Conservation (phyloP, 2,113 vertebrate species). For the Eira barbara region DNA sequence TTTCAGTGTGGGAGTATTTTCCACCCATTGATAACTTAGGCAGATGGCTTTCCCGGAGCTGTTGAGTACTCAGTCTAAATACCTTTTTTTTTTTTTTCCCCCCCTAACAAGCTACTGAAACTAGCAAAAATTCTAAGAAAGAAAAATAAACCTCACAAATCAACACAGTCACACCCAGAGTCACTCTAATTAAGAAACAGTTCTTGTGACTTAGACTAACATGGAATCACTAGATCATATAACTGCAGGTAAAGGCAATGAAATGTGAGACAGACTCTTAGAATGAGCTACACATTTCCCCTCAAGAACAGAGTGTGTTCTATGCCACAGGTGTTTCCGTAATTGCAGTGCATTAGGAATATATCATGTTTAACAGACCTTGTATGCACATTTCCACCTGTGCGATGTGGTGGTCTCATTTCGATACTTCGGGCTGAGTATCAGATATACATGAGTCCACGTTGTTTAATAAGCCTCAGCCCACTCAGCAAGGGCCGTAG, state of each 20-base stretch:
- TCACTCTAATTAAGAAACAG: conserved; percentile 60
- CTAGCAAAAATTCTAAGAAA: conserved; percentile 44
- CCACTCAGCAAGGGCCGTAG: neutral
- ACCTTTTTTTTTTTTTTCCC: neutral
- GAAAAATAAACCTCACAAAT: conserved; percentile 58
- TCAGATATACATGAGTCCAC: neutral
- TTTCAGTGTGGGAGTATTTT: neutral
- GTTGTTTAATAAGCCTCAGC: conserved; percentile 52
- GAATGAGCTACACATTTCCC: conserved; percentile 61
- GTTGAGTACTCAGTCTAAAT: neutral
- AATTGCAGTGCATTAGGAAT: conserved; percentile 65
- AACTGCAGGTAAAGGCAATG: conserved; percentile 43
- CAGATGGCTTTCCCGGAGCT: conserved; percentile 26
- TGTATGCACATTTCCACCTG: conserved; percentile 72
- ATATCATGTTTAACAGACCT: conserved; percentile 73
- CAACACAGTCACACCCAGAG: conserved; percentile 57
- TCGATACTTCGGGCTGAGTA: neutral
- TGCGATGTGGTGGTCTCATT: conserved; percentile 35
- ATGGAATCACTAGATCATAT: conserved; percentile 32
- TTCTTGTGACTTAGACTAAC: neutral
- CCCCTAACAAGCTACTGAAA: conserved; percentile 57
- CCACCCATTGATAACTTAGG: conserved; percentile 9
- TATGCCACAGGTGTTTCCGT: conserved; percentile 70
- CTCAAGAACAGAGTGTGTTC: conserved; percentile 33
- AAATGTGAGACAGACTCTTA: conserved; percentile 46